phyloP scores from a whole-genome alignment of 2,888 invertebrate species.

The Chrysolina americana region DNA sequence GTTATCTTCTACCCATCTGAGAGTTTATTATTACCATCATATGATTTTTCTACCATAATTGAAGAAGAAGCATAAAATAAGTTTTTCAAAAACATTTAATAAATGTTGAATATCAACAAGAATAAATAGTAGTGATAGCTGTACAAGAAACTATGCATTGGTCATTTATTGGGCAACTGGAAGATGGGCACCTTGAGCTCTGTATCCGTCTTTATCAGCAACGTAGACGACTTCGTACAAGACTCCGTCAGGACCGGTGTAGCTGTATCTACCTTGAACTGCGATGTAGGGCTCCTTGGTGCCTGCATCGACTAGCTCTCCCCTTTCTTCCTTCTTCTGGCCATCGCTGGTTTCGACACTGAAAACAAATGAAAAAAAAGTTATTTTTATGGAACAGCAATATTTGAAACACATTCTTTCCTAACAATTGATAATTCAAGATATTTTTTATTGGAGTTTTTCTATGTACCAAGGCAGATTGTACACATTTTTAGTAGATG shows the following conservation, averaged over 20 bases:
- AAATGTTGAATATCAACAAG: too few species aligned
- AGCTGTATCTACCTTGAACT: constrained; percentile 72
- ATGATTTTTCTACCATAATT: too few species aligned
- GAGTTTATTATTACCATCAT: too few species aligned
- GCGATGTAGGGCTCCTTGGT: constrained; percentile 75
- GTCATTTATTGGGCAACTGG: constrained; percentile 54
- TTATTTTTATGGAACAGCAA: not conserved
- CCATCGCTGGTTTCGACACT: constrained; percentile 78
- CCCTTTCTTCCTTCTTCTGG: constrained; percentile 75
- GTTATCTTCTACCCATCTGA: too few species aligned
- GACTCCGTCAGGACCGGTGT: constrained; percentile 76
- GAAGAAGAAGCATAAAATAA: too few species aligned
- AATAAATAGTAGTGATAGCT: not conserved
- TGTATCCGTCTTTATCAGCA: constrained; percentile 76
- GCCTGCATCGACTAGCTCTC: constrained; percentile 73
- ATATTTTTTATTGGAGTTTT: too few species aligned
- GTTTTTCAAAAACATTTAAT: too few species aligned
- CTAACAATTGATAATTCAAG: too few species aligned
- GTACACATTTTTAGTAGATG: too few species aligned
- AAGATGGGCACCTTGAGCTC: constrained; percentile 71
- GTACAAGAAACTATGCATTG: not conserved
- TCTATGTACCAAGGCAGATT: too few species aligned
- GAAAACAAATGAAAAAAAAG: constrained; percentile 37
- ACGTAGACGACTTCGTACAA: constrained; percentile 73
- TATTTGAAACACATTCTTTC: too few species aligned